Conservation (phyloP, 2,113 vertebrate species). For the sheep (Ovis aries) region ARS-UI_Ramb_v3.0 NC_056065.1:50227501-50228000, state of each 20-base stretch:
- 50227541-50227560: background rate
- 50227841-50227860: background rate
- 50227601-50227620: background rate
- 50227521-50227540: background rate
- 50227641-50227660: background rate
- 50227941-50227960: background rate
- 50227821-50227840: background rate
- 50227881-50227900: background rate
- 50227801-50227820: background rate
- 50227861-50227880: background rate
- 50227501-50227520: background rate
- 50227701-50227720: background rate
- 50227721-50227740: background rate
- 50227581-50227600: background rate
- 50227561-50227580: no score
- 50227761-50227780: background rate
- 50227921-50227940: background rate
- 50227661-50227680: background rate
- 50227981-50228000: background rate
- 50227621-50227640: background rate
- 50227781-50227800: background rate
- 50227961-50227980: background rate
- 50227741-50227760: background rate
- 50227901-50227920: background rate
- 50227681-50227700: background rate